Percentiles rank a stretch among this genome's conserved stretches.
These are phyloP conservation scores for Limanda limanda DNA, from an alignment of 2,113 vertebrate genomes.

Conservation along the genomic window DNA sequence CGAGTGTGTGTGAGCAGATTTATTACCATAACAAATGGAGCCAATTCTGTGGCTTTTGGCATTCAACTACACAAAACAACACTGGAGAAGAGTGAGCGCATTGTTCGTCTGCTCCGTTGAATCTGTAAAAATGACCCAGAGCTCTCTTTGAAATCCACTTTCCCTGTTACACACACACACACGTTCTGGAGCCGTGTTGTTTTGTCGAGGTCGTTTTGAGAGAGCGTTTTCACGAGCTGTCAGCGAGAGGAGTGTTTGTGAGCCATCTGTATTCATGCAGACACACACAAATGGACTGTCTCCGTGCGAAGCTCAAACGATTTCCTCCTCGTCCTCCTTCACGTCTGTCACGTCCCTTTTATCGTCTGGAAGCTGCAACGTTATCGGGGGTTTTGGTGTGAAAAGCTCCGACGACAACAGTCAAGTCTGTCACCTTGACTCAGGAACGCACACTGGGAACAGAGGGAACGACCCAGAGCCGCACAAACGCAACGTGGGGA, in stretches of 20 bases:
- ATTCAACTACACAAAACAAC: conserved; percentile 34
- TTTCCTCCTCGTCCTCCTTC: background rate
- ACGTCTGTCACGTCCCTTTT: conserved; percentile 7
- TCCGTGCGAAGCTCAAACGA: too few relatives aligned
- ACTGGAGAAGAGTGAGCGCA: background rate
- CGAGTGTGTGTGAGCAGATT: background rate
- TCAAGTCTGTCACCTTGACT: conserved; percentile 28
- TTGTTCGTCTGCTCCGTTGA: background rate
- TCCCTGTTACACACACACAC: background rate
- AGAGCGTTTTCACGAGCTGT: background rate
- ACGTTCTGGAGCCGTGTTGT: background rate
- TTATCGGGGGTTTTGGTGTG: conserved; percentile 1
- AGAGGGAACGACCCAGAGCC: background rate
- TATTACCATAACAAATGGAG: conserved; percentile 37
- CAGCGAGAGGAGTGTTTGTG: background rate
- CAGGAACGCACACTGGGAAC: background rate
- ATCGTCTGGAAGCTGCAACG: background rate
- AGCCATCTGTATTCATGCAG: too few relatives aligned
- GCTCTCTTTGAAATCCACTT: background rate
- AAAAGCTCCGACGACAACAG: conserved; percentile 28
- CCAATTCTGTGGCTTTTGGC: background rate
- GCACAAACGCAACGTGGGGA: background rate
- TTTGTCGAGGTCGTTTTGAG: background rate
- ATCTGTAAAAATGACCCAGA: background rate
- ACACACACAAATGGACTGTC: too few relatives aligned